Evolutionary conservation across 1,140 invertebrate species (phyloP).

Genomic region (Psix sp.): DNA sequence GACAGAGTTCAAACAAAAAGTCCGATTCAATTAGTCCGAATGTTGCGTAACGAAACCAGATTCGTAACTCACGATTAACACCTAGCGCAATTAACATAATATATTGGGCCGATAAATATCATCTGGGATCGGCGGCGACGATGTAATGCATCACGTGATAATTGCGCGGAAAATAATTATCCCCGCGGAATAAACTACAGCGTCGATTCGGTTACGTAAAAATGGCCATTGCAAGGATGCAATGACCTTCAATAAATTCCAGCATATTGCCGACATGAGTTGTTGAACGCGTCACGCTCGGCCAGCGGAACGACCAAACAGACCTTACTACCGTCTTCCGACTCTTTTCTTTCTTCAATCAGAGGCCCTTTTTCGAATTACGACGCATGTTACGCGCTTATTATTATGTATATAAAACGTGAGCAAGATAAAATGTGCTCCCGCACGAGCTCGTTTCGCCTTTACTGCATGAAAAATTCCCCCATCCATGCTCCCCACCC

Average conservation of each 20-base stretch:
- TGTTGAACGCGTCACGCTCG: constrained; percentile 46
- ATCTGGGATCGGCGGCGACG: background rate
- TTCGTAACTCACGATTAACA: constrained; percentile 29
- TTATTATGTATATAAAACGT: constrained; percentile 48
- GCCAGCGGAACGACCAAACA: constrained; percentile 58
- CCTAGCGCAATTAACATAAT: constrained; percentile 40
- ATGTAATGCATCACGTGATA: background rate
- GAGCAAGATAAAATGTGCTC: constrained; percentile 42
- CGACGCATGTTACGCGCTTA: constrained; percentile 17
- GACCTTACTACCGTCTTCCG: constrained; percentile 59
- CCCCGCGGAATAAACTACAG: too few species aligned
- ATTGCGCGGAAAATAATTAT: constrained; percentile 20
- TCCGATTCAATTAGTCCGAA: constrained; percentile 28
- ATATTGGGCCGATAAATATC: constrained; percentile 28
- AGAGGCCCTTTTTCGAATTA: constrained; percentile 41
- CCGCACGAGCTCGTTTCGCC: constrained; percentile 56
- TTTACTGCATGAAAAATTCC: constrained; percentile 45
- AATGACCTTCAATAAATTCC: constrained; percentile 50
- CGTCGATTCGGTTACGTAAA: constrained; percentile 6
- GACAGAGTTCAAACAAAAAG: constrained; percentile 19
- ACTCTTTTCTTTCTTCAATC: constrained; percentile 43
- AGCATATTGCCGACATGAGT: constrained; percentile 52
- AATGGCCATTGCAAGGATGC: constrained; percentile 41
- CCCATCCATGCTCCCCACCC: too few species aligned
- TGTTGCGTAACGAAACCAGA: constrained; percentile 7